Conservation (phyloP, 2,888 invertebrate genomes). For the Drosophila kambysellisi region DNA sequence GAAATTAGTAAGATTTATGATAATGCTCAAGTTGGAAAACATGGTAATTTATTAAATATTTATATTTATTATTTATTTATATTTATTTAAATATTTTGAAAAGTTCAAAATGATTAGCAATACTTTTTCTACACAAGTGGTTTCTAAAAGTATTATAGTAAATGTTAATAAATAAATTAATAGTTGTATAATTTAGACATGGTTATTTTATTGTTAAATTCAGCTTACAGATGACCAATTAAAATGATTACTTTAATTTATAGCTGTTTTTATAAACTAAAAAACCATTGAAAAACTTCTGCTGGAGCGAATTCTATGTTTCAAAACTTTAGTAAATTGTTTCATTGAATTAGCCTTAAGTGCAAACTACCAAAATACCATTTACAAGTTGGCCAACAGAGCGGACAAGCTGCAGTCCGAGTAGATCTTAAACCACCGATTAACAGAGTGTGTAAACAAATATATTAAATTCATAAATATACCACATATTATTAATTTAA, state of each 20-base stretch:
- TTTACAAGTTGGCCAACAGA: not conserved
- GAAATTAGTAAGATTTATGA: constrained; percentile 28
- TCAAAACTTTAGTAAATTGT: not conserved
- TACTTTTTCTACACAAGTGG: not conserved
- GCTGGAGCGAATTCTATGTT: not conserved
- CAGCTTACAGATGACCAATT: not conserved
- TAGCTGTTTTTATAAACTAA: not conserved
- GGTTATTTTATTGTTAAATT: not conserved
- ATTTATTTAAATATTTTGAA: not conserved
- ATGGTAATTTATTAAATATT: not conserved
- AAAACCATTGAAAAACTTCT: not conserved
- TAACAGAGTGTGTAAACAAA: not conserved
- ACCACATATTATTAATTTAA: no score
- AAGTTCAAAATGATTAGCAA: not conserved
- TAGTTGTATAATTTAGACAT: no score
- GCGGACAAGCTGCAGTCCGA: not conserved
- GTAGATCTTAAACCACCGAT: not conserved
- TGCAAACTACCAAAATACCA: not conserved
- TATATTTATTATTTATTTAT: not conserved
- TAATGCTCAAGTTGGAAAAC: not conserved
- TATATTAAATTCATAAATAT: no score
- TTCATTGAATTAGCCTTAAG: not conserved
- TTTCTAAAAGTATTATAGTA: not conserved
- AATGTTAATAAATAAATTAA: no score
- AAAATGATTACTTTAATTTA: not conserved